Evolutionary conservation across 2,797 vertebrate species (phyloP).

Genomic region (Acestrorhynchus altus): DNA sequence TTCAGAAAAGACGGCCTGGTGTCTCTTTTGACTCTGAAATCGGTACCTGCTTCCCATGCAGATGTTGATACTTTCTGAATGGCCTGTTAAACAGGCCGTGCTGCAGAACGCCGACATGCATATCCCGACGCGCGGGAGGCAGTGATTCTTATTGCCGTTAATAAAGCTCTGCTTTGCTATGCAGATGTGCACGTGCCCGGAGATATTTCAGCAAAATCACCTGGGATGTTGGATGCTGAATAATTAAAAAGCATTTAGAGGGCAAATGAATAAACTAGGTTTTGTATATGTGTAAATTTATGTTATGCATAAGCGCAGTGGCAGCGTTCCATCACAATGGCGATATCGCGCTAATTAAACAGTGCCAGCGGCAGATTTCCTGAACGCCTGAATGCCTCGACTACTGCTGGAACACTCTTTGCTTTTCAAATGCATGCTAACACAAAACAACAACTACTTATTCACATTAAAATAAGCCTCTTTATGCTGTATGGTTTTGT

Average conservation of each 20-base stretch:
- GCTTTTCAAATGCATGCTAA: background rate
- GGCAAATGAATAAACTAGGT: constrained; percentile 24
- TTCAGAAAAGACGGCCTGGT: background rate
- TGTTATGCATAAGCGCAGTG: background rate
- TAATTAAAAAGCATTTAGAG: constrained; percentile 23
- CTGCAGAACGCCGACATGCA: constrained; percentile 31
- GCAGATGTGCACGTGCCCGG: constrained; percentile 18
- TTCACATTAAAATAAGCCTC: no score
- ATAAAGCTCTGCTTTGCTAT: constrained; percentile 37
- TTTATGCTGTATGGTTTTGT: no score
- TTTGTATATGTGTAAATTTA: constrained; percentile 1
- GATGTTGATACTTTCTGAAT: background rate
- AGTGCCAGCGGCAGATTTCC: background rate
- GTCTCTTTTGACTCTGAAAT: background rate
- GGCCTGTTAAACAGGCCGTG: constrained; percentile 15
- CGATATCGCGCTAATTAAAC: background rate
- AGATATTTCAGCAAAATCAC: constrained; percentile 43
- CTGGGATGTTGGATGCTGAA: constrained; percentile 33
- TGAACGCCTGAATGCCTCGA: background rate
- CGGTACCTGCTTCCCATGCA: background rate
- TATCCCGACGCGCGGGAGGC: background rate
- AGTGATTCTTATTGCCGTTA: constrained; percentile 37
- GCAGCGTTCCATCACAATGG: background rate
- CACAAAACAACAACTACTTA: background rate
- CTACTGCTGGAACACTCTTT: background rate